Conservation (phyloP, 2,113 vertebrate species). For the Perccottus glenii region DNA sequence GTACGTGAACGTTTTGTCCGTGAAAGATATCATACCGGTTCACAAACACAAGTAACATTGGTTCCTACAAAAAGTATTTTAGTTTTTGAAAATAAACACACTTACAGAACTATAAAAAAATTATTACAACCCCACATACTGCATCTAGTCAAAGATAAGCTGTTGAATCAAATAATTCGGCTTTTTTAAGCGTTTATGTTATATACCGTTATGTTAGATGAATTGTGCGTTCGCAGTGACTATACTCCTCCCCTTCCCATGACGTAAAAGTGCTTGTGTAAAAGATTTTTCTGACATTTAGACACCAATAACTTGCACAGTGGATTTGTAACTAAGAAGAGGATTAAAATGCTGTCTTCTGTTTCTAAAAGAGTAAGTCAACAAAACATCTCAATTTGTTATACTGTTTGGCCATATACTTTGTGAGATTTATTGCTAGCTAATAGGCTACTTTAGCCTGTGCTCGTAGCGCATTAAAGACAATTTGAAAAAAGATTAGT, state of each 20-base stretch:
- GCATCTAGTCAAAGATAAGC: too few relatives aligned
- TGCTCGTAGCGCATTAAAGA: neutral
- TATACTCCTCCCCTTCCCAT: neutral
- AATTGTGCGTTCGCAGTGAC: neutral
- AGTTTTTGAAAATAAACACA: too few relatives aligned
- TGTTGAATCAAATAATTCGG: neutral
- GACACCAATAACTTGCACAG: neutral
- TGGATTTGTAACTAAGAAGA: neutral
- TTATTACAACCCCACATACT: too few relatives aligned
- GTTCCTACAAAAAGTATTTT: slow-evolving; percentile 24
- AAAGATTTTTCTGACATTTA: slow-evolving; percentile 22
- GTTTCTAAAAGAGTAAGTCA: slow-evolving; percentile 65
- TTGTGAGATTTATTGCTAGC: neutral
- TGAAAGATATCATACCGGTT: slow-evolving; percentile 18
- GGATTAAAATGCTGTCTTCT: slow-evolving; percentile 59
- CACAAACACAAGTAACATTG: slow-evolving; percentile 18
- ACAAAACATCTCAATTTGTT: too few relatives aligned
- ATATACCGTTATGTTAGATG: neutral
- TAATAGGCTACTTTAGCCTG: neutral
- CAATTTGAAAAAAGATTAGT: too few relatives aligned
- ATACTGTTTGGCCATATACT: neutral
- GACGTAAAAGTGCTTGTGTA: slow-evolving; percentile 25
- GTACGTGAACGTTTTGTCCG: slow-evolving; percentile 12
- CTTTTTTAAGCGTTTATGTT: neutral
- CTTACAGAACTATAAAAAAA: too few relatives aligned